phyloP scores from a whole-genome alignment of 2,113 vertebrate species.

The Ammospiza caudacuta region DNA sequence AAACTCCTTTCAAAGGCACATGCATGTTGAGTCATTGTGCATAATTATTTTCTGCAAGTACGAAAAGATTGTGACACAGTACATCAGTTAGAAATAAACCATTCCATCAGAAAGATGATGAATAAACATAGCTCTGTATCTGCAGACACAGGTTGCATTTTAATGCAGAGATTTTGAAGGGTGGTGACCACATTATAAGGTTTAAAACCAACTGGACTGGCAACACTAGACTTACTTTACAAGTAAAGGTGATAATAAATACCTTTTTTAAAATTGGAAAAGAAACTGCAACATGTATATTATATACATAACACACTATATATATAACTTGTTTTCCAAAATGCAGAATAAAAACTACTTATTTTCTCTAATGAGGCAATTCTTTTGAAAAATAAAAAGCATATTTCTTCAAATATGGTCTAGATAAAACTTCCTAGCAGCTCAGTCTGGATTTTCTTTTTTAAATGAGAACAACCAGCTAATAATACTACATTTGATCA shows the following conservation, averaged over 20 bases:
- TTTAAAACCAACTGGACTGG: background rate
- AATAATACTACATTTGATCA: background rate
- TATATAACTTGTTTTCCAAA: background rate
- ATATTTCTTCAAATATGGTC: background rate
- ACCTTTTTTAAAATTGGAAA: background rate
- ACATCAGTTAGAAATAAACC: background rate
- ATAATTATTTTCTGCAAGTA: slow-evolving; percentile 47
- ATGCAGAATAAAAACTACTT: background rate
- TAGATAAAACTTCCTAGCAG: background rate
- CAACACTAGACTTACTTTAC: background rate
- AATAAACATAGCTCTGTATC: background rate
- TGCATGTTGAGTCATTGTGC: slow-evolving; percentile 33
- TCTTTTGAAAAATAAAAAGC: background rate
- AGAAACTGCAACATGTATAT: background rate
- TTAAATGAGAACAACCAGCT: background rate
- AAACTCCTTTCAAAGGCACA: slow-evolving; percentile 4
- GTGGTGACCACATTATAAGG: background rate
- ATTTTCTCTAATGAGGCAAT: background rate
- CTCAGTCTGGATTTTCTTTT: background rate
- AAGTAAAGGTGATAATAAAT: background rate
- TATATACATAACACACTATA: no score
- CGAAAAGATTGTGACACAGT: background rate
- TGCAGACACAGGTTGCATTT: background rate
- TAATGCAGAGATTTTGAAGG: background rate
- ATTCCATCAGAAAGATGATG: background rate